phyloP scores from a whole-genome alignment of 2,888 invertebrate species.

The Lordiphosa fenestrarum region DNA sequence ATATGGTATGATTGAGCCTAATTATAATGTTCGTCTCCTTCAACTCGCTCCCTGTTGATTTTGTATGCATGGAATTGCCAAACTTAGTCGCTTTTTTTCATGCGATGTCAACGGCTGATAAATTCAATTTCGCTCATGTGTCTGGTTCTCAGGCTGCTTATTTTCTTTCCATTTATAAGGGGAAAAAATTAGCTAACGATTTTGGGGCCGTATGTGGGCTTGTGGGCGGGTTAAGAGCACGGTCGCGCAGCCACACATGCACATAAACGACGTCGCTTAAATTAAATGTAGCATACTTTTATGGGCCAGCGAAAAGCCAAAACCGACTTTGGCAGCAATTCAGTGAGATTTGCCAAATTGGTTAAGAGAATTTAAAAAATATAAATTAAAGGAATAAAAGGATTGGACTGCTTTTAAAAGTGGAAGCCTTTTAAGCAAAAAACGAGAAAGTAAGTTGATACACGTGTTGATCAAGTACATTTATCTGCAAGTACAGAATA shows the following conservation, averaged over 20 bases:
- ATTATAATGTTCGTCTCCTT: not conserved
- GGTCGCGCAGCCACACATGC: conserved; percentile 56
- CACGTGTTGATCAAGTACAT: no score
- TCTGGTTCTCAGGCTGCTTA: conserved; percentile 34
- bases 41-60: not conserved
- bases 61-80: conserved; percentile 1
- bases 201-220: conserved; percentile 20
- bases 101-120: conserved; percentile 52
- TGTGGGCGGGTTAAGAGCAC: conserved; percentile 51
- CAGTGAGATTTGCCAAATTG: conserved; percentile 19
- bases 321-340: conserved; percentile 25
- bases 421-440: no score
- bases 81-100: conserved; percentile 10
- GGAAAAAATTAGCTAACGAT: conserved; percentile 54
- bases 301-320: conserved; percentile 33
- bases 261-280: conserved; percentile 41
- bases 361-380: no score
- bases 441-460: no score
- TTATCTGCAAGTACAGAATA: no score
- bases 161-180: conserved; percentile 62
- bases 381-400: no score
- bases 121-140: conserved; percentile 58
- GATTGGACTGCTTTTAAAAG: no score
- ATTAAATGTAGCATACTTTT: conserved; percentile 64
- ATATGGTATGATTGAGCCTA: no score